Evolutionary conservation across 2,113 vertebrate genomes (phyloP), one percentile per base, ranked within the genome.

Genomic region (Dicaeum eximium): DNA sequence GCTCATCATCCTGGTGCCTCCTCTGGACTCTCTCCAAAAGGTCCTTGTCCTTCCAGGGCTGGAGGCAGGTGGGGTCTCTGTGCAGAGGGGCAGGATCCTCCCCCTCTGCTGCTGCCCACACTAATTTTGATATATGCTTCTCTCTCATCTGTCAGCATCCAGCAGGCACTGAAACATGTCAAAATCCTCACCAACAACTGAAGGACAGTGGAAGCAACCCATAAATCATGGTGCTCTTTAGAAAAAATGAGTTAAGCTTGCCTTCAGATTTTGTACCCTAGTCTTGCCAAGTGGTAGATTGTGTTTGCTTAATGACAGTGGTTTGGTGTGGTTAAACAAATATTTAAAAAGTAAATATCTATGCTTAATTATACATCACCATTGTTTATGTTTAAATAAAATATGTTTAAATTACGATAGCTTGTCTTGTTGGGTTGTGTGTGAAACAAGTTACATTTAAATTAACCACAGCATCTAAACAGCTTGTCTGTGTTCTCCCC

Each of bases 101-200:
- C 28, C 28, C 28, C 38, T 58, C 13, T 33, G 23, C 45, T 53
- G 66, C 77, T 74, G 53, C 28, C 60, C 86, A n/a, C 33, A 1
- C 37, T 28, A 7, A 14, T 18, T 60, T 21, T 30, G 51, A 28
- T 23, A 7, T 1, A 5, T 19, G 19, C 22, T 57, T 65, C 37
- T 58, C 35, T 58, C 22, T 12, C 23, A 3, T 18, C 50, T 27
- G 6, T 20, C 51, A n/a, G 33, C 51, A 51, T 14, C 51, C 23
- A 2, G 44, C 38, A 15, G 31, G 8, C 11, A 21, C 37, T 25
- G 24, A 17, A 48, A 25, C 0, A 1, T 4, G 35, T 14, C 44
- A 5, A 15, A 54, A 28, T 9, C 16, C 40, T 13, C 1, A 0
- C 4, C 51, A 7, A 0, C 30, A 5, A 2, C 57, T 33, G 35